phyloP scores from a whole-genome alignment of 2,888 invertebrate species.

The Cepaea hortensis region DNA sequence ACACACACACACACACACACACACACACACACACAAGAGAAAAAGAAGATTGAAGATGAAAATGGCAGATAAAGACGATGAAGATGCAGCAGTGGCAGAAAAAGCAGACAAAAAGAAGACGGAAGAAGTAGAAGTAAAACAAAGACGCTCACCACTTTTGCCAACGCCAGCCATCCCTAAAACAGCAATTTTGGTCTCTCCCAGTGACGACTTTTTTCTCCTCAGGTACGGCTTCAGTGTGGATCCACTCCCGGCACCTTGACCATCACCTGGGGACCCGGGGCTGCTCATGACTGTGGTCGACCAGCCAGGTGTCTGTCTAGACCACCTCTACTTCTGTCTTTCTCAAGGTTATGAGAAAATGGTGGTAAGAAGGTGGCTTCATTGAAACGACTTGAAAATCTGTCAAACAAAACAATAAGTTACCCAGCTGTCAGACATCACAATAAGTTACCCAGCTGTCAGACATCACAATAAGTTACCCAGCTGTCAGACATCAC shows the following conservation, averaged over 20 bases:
- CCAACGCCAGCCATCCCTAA: slow-evolving; percentile 69
- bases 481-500: too few species aligned
- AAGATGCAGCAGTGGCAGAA: too few species aligned
- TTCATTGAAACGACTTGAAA: background rate
- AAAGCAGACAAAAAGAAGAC: too few species aligned
- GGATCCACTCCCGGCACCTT: slow-evolving; percentile 54
- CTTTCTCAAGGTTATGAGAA: background rate
- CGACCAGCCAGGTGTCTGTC: background rate
- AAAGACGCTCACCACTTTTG: slow-evolving; percentile 67
- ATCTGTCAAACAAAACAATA: too few species aligned
- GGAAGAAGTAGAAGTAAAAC: background rate
- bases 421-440: too few species aligned
- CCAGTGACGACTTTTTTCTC: slow-evolving; percentile 70
- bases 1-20: too few species aligned
- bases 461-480: too few species aligned
- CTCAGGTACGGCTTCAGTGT: slow-evolving; percentile 66
- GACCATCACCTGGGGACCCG: slow-evolving; percentile 56
- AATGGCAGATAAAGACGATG: too few species aligned
- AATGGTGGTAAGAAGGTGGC: background rate
- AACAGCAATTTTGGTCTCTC: slow-evolving; percentile 70
- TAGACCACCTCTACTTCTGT: background rate
- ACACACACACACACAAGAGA: too few species aligned
- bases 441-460: too few species aligned
- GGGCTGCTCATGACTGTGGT: slow-evolving; percentile 48
- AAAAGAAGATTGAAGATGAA: too few species aligned